A percentile compares a stretch with the other conserved stretches of the same genome.
These are phyloP conservation scores for Drosophila putrida DNA, from an alignment of 2,888 invertebrate species.

Conservation along the genomic window DNA sequence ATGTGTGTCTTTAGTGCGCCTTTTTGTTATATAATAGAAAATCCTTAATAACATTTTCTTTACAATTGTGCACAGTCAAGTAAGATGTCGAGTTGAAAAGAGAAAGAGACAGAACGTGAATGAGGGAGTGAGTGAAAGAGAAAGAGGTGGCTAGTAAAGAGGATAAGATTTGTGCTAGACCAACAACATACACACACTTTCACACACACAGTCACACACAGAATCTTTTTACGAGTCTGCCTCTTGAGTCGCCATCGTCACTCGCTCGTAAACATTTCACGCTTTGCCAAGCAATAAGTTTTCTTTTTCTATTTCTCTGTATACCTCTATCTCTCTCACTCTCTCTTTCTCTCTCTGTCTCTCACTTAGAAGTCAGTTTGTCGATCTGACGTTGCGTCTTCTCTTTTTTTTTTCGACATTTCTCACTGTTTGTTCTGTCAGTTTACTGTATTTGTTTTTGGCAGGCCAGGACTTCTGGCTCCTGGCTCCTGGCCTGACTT, in stretches of 20 bases:
- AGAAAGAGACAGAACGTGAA: background rate
- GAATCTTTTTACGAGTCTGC: constrained; percentile 64
- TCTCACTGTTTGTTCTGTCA: constrained; percentile 61
- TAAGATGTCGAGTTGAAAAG: constrained; percentile 29
- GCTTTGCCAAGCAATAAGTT: constrained; percentile 79
- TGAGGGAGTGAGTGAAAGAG: background rate
- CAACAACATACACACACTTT: constrained; percentile 30
- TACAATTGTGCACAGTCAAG: constrained; percentile 63
- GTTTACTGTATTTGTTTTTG: constrained; percentile 75
- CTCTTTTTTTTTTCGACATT: constrained; percentile 16
- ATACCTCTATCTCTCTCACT: background rate
- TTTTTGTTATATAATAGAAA: constrained; percentile 82
- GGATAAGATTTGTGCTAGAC: constrained; percentile 64
- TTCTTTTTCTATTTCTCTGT: constrained; percentile 24
- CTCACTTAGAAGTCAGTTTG: constrained; percentile 16
- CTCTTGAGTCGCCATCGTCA: constrained; percentile 73
- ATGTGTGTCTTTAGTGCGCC: constrained; percentile 68
- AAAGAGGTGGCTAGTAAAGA: constrained; percentile 43
- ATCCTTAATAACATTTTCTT: constrained; percentile 83
- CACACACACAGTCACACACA: constrained; percentile 16
- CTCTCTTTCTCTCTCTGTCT: background rate
- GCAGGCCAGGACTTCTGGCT: constrained; percentile 50
- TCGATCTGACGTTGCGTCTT: constrained; percentile 35
- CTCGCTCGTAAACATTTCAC: constrained; percentile 81
- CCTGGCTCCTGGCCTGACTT: constrained; percentile 32